Evolutionary conservation across 2,888 invertebrate species (phyloP).

Genomic region (Shargacucullia verbasci): DNA sequence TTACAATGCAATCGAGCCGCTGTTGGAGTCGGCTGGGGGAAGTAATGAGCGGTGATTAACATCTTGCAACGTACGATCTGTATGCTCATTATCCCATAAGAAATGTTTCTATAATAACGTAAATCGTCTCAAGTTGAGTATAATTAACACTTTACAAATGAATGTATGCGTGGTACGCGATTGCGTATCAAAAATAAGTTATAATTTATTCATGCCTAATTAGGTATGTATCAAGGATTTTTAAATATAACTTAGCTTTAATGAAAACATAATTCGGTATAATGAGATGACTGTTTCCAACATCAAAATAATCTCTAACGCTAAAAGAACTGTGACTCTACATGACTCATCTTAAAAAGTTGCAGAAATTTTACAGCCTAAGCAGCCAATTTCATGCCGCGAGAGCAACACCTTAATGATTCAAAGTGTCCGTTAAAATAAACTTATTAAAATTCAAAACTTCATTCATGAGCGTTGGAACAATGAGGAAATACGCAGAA

Average conservation of each 20-base stretch:
- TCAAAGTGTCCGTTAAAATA: constrained; percentile 50
- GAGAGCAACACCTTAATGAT: constrained; percentile 27
- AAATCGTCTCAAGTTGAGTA: constrained; percentile 28
- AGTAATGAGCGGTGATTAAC: constrained; percentile 65
- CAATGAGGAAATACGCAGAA: constrained; percentile 88
- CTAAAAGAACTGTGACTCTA: not conserved
- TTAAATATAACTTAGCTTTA: too few species aligned
- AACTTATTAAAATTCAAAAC: constrained; percentile 76
- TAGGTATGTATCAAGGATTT: too few species aligned
- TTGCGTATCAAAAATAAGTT: constrained; percentile 22
- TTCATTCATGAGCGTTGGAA: constrained; percentile 81
- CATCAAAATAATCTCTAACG: not conserved
- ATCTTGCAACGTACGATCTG: constrained; percentile 59
- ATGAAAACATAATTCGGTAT: too few species aligned
- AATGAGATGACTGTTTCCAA: too few species aligned
- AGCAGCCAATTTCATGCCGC: constrained; percentile 6
- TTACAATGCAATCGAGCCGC: constrained; percentile 62
- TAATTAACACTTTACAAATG: constrained; percentile 35
- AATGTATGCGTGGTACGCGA: constrained; percentile 9
- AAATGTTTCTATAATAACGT: constrained; percentile 47
- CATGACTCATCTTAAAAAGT: too few species aligned
- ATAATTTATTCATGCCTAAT: constrained; percentile 6
- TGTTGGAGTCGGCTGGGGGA: constrained; percentile 59
- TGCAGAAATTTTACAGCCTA: too few species aligned
- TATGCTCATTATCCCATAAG: constrained; percentile 58